Evolutionary conservation across 2,888 invertebrate genomes (phyloP), one percentile per base, ranked within the genome.

Genomic region (Philereme transversata): DNA sequence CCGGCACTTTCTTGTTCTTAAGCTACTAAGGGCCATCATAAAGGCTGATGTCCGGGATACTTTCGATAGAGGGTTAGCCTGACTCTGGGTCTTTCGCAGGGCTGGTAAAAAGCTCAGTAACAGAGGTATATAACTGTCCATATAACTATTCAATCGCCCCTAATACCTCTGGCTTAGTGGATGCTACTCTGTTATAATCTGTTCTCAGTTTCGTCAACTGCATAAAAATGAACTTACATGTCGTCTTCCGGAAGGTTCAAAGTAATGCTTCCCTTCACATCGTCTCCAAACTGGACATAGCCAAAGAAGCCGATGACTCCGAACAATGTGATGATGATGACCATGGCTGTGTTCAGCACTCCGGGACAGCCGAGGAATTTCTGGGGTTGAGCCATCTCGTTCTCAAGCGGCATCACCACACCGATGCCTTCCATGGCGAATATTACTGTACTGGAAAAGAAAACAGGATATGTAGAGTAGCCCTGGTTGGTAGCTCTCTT

Each of bases 341-440:
- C 81, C 97, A 99, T 98, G 0, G 97, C 96, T 0, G 95, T 93
- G 75, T 97, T 98, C 3, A 99, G 90, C 0, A 98, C 97, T 9
- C 99, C 97, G 0, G 96, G 96, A 69, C 95, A 95, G 11, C 95
- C 95, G 55, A 98, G 94, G 78, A 97, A 97, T 55, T 96, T 95
- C 65, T 95, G 90, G 0, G 97, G 97, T 40, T 95, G 94, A 11
- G 93, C 93, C 98, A 99, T 98, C 45, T 96, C 96, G 82, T 98
- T 98, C 84, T 98, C 98, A 11, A 99, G 95, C 0, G 99, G 99
- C 94, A 99, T 95, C 8, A 99, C 96, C 50, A 96, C 96, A 53
- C 97, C 97, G 63, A 99, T 99, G 38, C 97, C 98, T 92, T 99
- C 99, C 95, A 99, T 99, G 4, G 99, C 98, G 82, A 98, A 99